Conservation (phyloP, 2,888 invertebrate species). For the Phorcus lineatus region DNA sequence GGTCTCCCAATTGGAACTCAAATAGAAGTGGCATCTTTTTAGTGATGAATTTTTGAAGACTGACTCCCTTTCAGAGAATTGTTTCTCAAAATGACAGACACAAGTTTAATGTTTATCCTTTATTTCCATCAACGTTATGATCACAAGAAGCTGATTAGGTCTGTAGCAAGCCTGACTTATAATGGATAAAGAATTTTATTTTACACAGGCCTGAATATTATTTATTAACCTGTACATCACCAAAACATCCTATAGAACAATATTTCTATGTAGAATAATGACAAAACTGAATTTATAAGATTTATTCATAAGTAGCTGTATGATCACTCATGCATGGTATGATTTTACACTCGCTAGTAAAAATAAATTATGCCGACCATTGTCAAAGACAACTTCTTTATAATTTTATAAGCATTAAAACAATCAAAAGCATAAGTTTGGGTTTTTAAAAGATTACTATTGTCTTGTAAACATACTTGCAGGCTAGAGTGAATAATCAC, state of each 20-base stretch:
- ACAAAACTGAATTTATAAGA: not conserved
- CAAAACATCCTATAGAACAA: not conserved
- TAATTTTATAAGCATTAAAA: too few species aligned
- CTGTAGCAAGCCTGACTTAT: conserved; percentile 15
- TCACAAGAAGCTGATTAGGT: conserved; percentile 20
- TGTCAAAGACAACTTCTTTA: too few species aligned
- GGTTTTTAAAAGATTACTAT: not conserved
- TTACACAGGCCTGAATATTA: not conserved
- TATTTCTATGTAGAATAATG: not conserved
- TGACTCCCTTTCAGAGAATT: too few species aligned
- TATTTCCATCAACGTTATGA: conserved; percentile 28
- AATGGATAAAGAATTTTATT: not conserved
- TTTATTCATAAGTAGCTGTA: not conserved
- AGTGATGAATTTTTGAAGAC: too few species aligned
- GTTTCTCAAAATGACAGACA: not conserved
- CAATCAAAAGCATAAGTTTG: too few species aligned
- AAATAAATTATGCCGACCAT: not conserved
- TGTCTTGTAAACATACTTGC: not conserved
- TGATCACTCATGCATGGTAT: not conserved
- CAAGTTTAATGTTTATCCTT: conserved; percentile 3
- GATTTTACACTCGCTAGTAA: not conserved
- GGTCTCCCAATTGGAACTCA: too few species aligned
- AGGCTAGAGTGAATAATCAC: not conserved
- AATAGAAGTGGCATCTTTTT: too few species aligned
- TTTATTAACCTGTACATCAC: not conserved